phyloP scores from a whole-genome alignment of 2,113 vertebrate species.

The Perccottus glenii region DNA sequence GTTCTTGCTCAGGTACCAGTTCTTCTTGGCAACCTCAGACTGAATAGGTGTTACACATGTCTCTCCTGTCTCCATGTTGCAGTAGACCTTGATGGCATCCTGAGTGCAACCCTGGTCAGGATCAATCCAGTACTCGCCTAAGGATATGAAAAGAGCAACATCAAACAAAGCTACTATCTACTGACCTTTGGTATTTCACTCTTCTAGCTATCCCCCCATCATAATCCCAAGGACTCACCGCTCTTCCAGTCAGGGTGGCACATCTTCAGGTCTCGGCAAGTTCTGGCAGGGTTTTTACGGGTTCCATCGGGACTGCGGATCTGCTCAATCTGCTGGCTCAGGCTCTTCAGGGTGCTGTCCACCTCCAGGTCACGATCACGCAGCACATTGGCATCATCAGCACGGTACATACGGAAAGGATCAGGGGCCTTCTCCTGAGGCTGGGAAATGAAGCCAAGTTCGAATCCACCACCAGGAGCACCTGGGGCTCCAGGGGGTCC shows the following conservation, averaged over 20 bases:
- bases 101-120: conserved; percentile 98
- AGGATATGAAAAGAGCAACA: neutral
- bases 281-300: conserved; percentile 97
- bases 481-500: conserved; percentile 92
- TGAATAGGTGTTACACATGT: conserved; percentile 88
- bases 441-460: conserved; percentile 94
- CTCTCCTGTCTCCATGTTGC: conserved; percentile 97
- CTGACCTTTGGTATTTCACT: no score
- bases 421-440: conserved; percentile 94
- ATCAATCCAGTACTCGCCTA: conserved; percentile 98
- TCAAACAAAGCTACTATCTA: conserved; percentile 1
- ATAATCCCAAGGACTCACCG: conserved; percentile 74
- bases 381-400: conserved; percentile 95
- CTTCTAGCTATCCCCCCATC: no score
- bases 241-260: conserved; percentile 99
- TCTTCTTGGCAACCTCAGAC: conserved; percentile 85
- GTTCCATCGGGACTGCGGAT: conserved; percentile 97
- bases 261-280: conserved; percentile 99
- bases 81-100: conserved; percentile 98
- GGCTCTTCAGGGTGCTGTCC: conserved; percentile 96
- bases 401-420: conserved; percentile 88
- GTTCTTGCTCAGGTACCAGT: conserved; percentile 96
- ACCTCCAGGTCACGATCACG: conserved; percentile 96
- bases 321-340: conserved; percentile 98
- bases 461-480: conserved; percentile 89